These are phyloP conservation scores for Parotocinclus haroldoi DNA, from an alignment of 2,797 vertebrate species.

Conservation along the genomic window DNA sequence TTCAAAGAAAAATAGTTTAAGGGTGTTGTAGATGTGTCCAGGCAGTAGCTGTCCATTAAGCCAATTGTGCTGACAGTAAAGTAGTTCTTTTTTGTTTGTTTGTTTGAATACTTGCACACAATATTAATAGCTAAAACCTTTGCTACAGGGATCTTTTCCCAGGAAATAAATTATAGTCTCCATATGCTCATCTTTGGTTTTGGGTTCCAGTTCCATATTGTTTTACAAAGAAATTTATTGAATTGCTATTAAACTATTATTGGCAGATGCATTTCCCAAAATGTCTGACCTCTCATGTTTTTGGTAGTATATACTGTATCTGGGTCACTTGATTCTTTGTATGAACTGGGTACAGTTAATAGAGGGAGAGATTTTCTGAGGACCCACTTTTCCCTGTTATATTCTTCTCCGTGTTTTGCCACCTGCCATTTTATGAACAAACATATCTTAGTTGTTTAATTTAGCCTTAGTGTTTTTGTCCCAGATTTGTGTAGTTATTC, in stretches of 20 bases:
- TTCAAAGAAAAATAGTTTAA: constrained; percentile 37
- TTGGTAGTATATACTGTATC: no score
- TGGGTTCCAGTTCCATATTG: no score
- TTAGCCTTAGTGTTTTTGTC: constrained; percentile 34
- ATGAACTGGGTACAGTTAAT: constrained; percentile 9
- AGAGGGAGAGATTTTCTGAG: constrained; percentile 15
- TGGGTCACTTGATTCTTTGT: background rate
- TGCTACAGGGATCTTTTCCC: no score
- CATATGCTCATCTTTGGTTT: no score
- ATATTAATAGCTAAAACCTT: no score
- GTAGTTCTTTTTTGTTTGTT: background rate
- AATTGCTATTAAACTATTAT: no score
- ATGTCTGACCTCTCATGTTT: no score
- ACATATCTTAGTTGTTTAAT: constrained; percentile 22
- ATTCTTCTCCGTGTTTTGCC: constrained; percentile 44
- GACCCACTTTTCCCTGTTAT: constrained; percentile 8
- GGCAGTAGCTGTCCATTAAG: constrained; percentile 41
- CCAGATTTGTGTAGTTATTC: constrained; percentile 20
- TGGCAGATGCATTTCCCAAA: no score
- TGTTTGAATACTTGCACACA: no score
- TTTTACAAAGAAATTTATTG: no score
- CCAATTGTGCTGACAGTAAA: background rate
- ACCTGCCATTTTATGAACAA: constrained; percentile 36
- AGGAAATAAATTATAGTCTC: no score
- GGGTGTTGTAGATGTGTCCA: constrained; percentile 33